These are phyloP conservation scores for Erannis defoliaria DNA, from an alignment of 2,888 invertebrate genomes.

Conservation along the genomic window DNA sequence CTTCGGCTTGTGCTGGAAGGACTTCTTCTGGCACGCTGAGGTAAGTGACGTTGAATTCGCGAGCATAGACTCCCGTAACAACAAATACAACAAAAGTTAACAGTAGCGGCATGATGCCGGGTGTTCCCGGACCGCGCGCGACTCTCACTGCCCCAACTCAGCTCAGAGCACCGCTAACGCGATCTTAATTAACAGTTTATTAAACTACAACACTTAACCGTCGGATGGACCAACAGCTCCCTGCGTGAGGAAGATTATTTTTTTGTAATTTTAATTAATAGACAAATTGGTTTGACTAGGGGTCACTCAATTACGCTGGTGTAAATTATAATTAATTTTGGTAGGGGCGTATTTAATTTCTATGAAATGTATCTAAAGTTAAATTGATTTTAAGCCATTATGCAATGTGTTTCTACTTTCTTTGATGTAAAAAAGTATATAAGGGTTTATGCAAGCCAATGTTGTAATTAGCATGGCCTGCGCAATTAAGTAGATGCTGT, in stretches of 20 bases:
- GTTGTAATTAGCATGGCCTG: too few relatives aligned
- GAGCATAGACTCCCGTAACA: constrained; percentile 50
- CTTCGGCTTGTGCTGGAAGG: constrained; percentile 62
- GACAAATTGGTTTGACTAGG: constrained; percentile 74
- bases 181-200: constrained; percentile 84
- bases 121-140: constrained; percentile 62
- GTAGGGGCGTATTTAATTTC: constrained; percentile 19
- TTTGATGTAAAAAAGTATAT: too few relatives aligned
- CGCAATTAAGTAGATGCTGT: too few relatives aligned
- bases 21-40: constrained; percentile 69
- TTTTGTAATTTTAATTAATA: constrained; percentile 72
- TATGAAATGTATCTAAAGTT: background rate
- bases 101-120: constrained; percentile 71
- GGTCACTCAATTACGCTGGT: constrained; percentile 55
- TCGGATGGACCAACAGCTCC: constrained; percentile 63
- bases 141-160: constrained; percentile 69
- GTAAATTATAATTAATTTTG: constrained; percentile 27
- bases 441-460: too few relatives aligned
- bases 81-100: constrained; percentile 52
- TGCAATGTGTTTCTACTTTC: background rate
- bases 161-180: constrained; percentile 64
- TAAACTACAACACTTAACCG: constrained; percentile 83
- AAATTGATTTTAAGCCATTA: too few relatives aligned
- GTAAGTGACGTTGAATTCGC: constrained; percentile 71
- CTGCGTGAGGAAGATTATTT: constrained; percentile 62